Conservation (phyloP, 2,113 vertebrate species). For the Psittacula cyanocephala region DNA sequence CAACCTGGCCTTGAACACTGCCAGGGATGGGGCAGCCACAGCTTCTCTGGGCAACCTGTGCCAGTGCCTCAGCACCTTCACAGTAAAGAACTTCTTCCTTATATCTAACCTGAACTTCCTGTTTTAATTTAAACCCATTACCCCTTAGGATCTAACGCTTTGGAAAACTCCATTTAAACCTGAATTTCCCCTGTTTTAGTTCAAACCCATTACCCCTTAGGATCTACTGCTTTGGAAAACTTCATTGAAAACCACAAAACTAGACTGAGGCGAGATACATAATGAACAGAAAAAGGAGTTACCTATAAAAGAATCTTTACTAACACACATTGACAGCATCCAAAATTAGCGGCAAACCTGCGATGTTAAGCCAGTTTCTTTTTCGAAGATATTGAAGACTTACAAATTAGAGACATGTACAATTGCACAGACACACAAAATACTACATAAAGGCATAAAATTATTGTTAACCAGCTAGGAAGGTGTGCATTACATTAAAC, state of each 20-base stretch:
- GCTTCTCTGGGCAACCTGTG: no score
- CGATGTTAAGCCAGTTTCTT: neutral
- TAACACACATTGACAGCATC: neutral
- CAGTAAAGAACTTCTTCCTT: neutral
- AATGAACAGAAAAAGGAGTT: neutral
- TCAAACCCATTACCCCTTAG: neutral
- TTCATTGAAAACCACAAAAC: neutral
- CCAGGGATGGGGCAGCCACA: no score
- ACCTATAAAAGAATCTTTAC: neutral
- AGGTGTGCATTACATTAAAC: neutral
- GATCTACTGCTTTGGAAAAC: neutral
- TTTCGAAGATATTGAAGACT: neutral
- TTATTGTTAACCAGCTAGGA: neutral
- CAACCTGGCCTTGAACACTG: no score
- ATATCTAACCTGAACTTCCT: neutral
- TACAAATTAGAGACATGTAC: neutral
- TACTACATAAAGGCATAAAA: neutral
- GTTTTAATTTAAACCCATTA: neutral
- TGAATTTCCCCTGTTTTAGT: neutral
- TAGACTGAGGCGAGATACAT: neutral
- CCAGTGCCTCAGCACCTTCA: no score
- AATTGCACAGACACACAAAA: neutral
- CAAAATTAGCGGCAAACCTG: accelerated
- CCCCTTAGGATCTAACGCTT: neutral
- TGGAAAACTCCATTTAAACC: neutral